Base-by-base conservation (phyloP, 2,113 vertebrate species). In the Charina bottae region DNA sequence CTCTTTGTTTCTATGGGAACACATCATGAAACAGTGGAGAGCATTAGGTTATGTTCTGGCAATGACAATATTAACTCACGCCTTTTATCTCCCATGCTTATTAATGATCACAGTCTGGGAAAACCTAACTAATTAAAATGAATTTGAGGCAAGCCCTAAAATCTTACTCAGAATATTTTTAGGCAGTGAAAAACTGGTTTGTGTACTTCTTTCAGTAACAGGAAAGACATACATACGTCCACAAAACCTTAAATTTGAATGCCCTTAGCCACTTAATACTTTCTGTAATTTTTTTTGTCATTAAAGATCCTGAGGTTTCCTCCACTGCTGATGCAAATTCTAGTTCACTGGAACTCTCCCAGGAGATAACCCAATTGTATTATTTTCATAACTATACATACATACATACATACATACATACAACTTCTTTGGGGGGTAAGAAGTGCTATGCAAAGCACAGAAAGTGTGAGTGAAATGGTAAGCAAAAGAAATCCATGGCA, bases 1-100 rank as follows among this genome's bases (percentile, higher is more conserved):
- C 19, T 8, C 60, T 93, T 93, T 0, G 0, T 92, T 64, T 94
- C 87, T 91, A 92, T 84, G 19, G 91, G 93, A 96, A 89, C 68
- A 33, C 89, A 55, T 33, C 58, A 88, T 53, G 6, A 93, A 92
- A 90, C 78, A 49, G 0, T 91, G 93, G 13, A 84, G 88, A 87
- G 0, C 2, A 87, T 54, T 55, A 58, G 2, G 0, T 55, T 87
- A 26, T 90, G 19, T 91, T 87, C 33, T 33, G 85, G 2, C 49
- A n/a, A 37, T 84, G 6, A 94, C 85, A 93, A 68, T 84, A 90
- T 90, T 85, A 91, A 23, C 49, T 91, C 46, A 62, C 62, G 8
- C 60, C 49, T 1, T 0, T 83, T 91, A 85, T 83, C 55, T 60
- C 26, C 87, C 87, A 60, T 87, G 0, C 0, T 83, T 92, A 26